phyloP scores from a whole-genome alignment of 2,113 vertebrate genomes.

The Phalacrocorax aristotelis region DNA sequence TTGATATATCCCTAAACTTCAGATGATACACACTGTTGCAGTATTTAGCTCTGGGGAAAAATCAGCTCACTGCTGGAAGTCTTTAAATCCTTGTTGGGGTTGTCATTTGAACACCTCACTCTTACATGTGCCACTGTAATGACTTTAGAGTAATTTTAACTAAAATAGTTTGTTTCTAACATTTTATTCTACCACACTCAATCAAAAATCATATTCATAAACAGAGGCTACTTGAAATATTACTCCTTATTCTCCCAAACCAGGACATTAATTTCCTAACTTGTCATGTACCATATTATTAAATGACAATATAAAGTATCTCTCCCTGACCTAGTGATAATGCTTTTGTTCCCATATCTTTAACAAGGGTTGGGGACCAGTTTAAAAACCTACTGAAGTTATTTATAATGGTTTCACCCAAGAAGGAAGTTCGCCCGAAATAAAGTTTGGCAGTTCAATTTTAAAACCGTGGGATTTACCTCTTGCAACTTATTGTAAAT shows the following conservation, averaged over 20 bases:
- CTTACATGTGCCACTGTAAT: not conserved
- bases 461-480: not conserved
- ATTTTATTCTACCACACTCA: not conserved
- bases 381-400: not conserved
- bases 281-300: not conserved
- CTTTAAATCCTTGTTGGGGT: not conserved
- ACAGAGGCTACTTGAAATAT: not conserved
- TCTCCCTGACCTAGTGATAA: not conserved
- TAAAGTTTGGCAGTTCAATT: not conserved
- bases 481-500: not conserved
- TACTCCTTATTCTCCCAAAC: not conserved
- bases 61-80: not conserved
- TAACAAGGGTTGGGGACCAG: not conserved
- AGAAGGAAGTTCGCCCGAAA: not conserved
- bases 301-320: not conserved
- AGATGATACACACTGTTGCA: not conserved
- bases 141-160: not conserved
- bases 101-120: not conserved
- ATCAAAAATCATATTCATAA: not conserved
- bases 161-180: not conserved
- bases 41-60: not conserved
- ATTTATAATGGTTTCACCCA: not conserved
- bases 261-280: not conserved
- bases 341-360: not conserved
- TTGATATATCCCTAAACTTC: not conserved